Evolutionary conservation across 2,113 vertebrate genomes (phyloP).

Genomic region (Gambusia affinis): DNA sequence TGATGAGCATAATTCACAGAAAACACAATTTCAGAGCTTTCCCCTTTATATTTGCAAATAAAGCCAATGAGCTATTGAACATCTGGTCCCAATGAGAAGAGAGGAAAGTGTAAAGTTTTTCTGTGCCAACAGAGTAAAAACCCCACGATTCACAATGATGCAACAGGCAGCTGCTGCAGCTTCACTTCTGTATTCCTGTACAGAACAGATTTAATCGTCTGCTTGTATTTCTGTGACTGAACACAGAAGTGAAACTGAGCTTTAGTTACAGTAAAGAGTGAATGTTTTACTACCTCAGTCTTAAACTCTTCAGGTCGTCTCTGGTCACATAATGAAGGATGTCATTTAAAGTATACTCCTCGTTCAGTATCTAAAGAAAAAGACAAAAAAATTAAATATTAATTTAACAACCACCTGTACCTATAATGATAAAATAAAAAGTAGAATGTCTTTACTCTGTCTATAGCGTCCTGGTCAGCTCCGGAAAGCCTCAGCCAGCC

Average conservation of each 20-base stretch:
- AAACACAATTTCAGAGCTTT: background rate
- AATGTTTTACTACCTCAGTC: slow-evolving; percentile 84
- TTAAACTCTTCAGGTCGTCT: slow-evolving; percentile 93
- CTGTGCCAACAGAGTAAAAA: background rate
- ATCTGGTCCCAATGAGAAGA: background rate
- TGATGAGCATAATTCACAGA: background rate
- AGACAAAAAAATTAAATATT: background rate
- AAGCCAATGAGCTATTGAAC: background rate
- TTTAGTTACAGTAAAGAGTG: background rate
- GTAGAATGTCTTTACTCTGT: slow-evolving; percentile 78
- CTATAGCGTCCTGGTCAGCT: slow-evolving; percentile 89
- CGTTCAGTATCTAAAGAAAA: slow-evolving; percentile 79
- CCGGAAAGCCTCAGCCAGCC: slow-evolving; percentile 87
- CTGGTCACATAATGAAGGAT: slow-evolving; percentile 90
- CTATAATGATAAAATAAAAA: background rate
- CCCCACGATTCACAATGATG: background rate
- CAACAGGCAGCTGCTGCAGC: slow-evolving; percentile 2
- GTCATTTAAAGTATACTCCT: slow-evolving; percentile 91
- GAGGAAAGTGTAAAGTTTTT: background rate
- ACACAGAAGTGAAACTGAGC: slow-evolving; percentile 29
- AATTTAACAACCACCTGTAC: background rate
- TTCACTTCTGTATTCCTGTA: slow-evolving; percentile 15
- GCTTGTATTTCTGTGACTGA: background rate
- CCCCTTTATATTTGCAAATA: background rate
- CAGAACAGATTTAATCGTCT: background rate